These are phyloP conservation scores for Phalangium opilio DNA, from an alignment of 2,888 invertebrate species.

Conservation along the genomic window DNA sequence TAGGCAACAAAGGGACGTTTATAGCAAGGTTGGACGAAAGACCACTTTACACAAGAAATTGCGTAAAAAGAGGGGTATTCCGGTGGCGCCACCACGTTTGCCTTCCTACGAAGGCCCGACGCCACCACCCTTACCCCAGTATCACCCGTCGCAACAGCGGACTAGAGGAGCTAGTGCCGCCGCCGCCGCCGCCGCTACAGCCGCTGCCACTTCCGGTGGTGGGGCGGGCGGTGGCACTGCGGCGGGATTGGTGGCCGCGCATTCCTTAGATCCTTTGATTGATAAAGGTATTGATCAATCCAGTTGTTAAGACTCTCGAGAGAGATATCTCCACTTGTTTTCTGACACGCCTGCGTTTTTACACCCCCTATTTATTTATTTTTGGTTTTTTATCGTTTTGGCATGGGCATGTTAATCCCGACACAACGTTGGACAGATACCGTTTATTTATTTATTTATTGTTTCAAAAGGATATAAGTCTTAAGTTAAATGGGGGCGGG, in stretches of 20 bases:
- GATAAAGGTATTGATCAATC: constrained; percentile 21
- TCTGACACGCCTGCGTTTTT: too few species aligned
- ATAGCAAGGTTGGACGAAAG: constrained; percentile 43
- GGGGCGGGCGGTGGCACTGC: constrained; percentile 6
- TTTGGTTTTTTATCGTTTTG: too few species aligned
- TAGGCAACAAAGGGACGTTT: constrained; percentile 38
- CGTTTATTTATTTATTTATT: too few species aligned
- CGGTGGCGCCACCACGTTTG: constrained; percentile 70
- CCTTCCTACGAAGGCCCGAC: constrained; percentile 43
- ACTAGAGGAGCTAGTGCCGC: background rate
- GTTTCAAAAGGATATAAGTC: too few species aligned
- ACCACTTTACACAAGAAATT: constrained; percentile 53
- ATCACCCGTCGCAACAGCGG: constrained; percentile 1
- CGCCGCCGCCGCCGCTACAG: constrained; percentile 9
- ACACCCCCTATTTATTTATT: too few species aligned
- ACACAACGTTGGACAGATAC: too few species aligned
- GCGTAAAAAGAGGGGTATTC: constrained; percentile 57
- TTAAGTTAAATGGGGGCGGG: too few species aligned
- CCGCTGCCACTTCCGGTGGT: background rate
- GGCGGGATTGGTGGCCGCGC: constrained; percentile 22
- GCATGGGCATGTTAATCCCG: too few species aligned
- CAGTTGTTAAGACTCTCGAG: too few species aligned
- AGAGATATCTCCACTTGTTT: too few species aligned
- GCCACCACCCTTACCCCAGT: constrained; percentile 19
- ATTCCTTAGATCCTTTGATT: constrained; percentile 21